phyloP scores from a whole-genome alignment of 2,797 vertebrate genomes.

The Anguilla megastoma region DNA sequence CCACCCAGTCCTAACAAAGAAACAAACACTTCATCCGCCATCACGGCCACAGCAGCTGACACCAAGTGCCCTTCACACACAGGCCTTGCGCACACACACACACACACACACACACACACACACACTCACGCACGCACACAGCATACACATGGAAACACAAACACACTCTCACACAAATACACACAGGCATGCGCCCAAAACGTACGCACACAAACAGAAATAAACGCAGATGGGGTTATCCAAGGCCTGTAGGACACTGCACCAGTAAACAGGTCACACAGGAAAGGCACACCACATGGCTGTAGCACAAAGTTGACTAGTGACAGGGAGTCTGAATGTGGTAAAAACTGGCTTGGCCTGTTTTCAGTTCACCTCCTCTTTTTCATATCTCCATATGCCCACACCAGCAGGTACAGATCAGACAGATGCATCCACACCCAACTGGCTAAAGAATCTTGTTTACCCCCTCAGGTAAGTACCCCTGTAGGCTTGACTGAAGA shows the following conservation, averaged over 20 bases:
- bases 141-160: constrained; percentile 43
- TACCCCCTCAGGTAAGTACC: not conserved
- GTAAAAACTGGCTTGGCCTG: not conserved
- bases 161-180: constrained; percentile 36
- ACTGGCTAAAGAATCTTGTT: no score
- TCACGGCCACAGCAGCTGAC: not conserved
- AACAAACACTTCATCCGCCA: not conserved
- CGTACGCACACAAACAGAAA: constrained; percentile 24
- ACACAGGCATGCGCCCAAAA: constrained; percentile 48
- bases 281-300: not conserved
- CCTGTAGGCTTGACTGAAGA: constrained; percentile 83
- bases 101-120: constrained; percentile 27
- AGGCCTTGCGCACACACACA: not conserved
- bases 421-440: not conserved
- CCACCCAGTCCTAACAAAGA: not conserved
- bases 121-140: constrained; percentile 33
- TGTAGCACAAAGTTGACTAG: not conserved
- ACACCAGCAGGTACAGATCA: not conserved
- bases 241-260: not conserved
- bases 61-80: not conserved
- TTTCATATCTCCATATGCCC: not conserved
- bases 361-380: not conserved
- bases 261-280: constrained; percentile 10
- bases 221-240: not conserved
- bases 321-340: not conserved